Evolutionary conservation across 1,140 invertebrate species (phyloP).

Genomic region (Planococcus citri): DNA sequence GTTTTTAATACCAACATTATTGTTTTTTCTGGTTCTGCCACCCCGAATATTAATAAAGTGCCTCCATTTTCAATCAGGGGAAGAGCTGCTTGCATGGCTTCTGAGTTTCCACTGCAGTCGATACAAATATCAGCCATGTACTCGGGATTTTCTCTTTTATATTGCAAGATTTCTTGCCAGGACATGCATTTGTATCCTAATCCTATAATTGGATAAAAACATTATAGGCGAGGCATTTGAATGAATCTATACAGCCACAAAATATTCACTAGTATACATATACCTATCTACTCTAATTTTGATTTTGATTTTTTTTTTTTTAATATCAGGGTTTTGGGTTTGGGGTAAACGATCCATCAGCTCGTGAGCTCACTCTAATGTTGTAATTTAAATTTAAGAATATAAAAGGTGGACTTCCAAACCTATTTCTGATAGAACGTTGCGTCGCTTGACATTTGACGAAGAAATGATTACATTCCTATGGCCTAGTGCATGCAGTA

Average conservation of each 20-base stretch:
- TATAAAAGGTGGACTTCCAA: no score
- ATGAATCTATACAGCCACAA: no score
- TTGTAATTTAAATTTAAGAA: no score
- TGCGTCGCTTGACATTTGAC: constrained; percentile 40
- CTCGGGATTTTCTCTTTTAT: constrained; percentile 29
- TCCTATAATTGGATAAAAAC: neutral
- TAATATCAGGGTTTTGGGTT: no score
- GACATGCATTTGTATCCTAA: neutral
- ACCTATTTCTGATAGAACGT: constrained; percentile 43
- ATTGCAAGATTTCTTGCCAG: constrained; percentile 37
- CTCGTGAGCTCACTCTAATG: no score
- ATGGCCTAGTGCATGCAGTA: constrained; percentile 49
- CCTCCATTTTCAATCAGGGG: constrained; percentile 38
- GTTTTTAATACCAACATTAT: neutral
- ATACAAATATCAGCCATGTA: constrained; percentile 44
- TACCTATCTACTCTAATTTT: no score
- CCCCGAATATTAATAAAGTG: constrained; percentile 43
- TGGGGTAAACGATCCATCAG: no score
- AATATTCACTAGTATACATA: no score
- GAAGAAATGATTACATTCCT: constrained; percentile 50
- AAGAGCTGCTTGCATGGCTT: constrained; percentile 41
- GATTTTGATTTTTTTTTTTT: no score
- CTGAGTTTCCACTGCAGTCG: constrained; percentile 49
- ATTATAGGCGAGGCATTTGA: neutral
- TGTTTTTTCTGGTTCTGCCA: constrained; percentile 27